phyloP scores from a whole-genome alignment of 2,797 vertebrate species.

The Botia almorhae region DNA sequence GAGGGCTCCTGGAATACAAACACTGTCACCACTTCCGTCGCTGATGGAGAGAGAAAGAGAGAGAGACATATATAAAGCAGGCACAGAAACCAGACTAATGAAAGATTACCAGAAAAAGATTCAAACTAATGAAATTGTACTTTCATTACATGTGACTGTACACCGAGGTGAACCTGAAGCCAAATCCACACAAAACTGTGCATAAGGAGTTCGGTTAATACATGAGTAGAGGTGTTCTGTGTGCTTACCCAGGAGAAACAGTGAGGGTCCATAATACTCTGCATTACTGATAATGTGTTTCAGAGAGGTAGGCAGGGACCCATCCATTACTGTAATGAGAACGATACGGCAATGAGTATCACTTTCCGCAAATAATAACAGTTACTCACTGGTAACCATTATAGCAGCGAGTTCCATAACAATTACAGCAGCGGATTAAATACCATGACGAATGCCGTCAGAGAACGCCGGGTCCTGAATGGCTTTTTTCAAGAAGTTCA shows the following conservation, averaged over 20 bases:
- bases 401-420: background rate
- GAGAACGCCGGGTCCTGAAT: conserved; percentile 98
- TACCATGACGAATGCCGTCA: conserved; percentile 95
- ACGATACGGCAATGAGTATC: conserved; percentile 13
- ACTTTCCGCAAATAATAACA: background rate
- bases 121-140: background rate
- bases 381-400: background rate
- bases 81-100: background rate
- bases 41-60: conserved; percentile 66
- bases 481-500: conserved; percentile 98
- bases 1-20: conserved; percentile 99
- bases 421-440: conserved; percentile 39
- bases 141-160: background rate
- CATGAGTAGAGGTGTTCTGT: background rate
- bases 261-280: conserved; percentile 96
- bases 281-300: conserved; percentile 99
- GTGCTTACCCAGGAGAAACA: conserved; percentile 91
- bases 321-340: conserved; percentile 89
- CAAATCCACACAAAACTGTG: background rate
- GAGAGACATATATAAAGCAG: background rate
- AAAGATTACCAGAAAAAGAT: background rate
- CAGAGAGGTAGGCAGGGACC: conserved; percentile 96
- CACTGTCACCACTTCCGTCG: conserved; percentile 97
- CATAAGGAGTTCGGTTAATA: background rate
- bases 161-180: conserved; percentile 1